Conservation (phyloP, 2,888 invertebrate species). For the Leucania comma region DNA sequence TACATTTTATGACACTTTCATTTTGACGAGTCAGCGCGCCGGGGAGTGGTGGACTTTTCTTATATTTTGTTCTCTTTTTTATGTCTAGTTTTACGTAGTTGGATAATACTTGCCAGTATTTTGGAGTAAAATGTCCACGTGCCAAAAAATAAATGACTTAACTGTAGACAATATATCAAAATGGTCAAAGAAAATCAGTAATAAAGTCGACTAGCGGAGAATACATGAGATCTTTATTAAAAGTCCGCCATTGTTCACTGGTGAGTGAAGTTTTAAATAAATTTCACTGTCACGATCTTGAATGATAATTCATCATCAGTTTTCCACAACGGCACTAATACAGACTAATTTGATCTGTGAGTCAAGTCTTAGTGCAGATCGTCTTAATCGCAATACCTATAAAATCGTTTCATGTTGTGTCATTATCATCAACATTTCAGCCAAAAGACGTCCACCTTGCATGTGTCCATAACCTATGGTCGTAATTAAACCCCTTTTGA, state of each 20-base stretch:
- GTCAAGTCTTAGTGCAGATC: background rate
- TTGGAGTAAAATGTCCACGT: background rate
- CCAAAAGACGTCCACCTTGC: no score
- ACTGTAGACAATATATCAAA: background rate
- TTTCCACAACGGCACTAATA: background rate
- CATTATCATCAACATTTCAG: background rate
- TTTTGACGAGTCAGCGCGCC: constrained; percentile 40
- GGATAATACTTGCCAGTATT: background rate
- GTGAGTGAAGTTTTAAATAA: background rate
- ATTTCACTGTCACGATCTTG: background rate
- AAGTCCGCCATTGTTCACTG: background rate
- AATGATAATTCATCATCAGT: background rate
- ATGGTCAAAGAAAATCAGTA: background rate
- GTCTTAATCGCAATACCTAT: background rate
- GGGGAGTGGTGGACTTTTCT: constrained; percentile 7
- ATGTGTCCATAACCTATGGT: no score
- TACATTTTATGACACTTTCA: constrained; percentile 41
- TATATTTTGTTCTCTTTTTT: constrained; percentile 14
- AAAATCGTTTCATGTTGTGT: background rate
- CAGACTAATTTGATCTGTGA: background rate
- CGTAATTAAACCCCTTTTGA: background rate
- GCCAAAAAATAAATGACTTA: background rate
- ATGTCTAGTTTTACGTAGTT: background rate
- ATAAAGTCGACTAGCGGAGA: background rate
- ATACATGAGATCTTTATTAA: background rate